Base-by-base conservation (phyloP, 2,113 vertebrate species). In the Urocynchramus pylzowi region DNA sequence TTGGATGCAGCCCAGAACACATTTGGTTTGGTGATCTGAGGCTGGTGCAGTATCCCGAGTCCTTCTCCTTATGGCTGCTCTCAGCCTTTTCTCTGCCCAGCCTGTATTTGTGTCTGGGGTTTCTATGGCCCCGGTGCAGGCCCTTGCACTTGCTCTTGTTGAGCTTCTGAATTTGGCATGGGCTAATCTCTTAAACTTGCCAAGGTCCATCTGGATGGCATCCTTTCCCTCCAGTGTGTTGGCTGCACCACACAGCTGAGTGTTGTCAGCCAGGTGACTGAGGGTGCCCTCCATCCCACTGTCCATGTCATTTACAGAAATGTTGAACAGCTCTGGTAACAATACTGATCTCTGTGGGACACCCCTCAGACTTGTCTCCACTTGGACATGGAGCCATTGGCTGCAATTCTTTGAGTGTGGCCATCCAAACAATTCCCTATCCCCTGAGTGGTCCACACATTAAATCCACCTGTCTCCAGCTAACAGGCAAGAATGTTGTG, bases 201-300 rank as follows among this genome's bases (percentile, higher is more conserved):
- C 37, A 50, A 44, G 45, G 17, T 27, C 17, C 5, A 2, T 44
- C 42, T 35, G 44, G 30, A 35, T 42, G 22, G 2, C 8, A 13
- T 49, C 26, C 17, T 49, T 60, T 68, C 30, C 27, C 7, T 37
- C 33, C 45, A 9, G 6, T 3, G 13, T 21, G 21, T 27, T 42
- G 22, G 37, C 11, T 50, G 19, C 22, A 52, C 33, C 17, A 22
- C 22, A 52, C 5, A 30, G 63, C 18, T 59, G 0, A 0, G 12
- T 37, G 31, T 4, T 50, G 37, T 22, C 7, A 12, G 28, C 7
- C 22, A 52, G 0, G 3, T 42, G 26, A 21, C 21, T 31, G 27
- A 50, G 14, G 6, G 31, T 37, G 17, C 22, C 14, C 27, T 35
- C 1, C 4, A 17, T 22, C 17, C 17, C 60, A 23, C 13, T 35